These are phyloP conservation scores for Trachemys scripta DNA, from an alignment of 2,113 vertebrate genomes.

Conservation along the genomic window DNA sequence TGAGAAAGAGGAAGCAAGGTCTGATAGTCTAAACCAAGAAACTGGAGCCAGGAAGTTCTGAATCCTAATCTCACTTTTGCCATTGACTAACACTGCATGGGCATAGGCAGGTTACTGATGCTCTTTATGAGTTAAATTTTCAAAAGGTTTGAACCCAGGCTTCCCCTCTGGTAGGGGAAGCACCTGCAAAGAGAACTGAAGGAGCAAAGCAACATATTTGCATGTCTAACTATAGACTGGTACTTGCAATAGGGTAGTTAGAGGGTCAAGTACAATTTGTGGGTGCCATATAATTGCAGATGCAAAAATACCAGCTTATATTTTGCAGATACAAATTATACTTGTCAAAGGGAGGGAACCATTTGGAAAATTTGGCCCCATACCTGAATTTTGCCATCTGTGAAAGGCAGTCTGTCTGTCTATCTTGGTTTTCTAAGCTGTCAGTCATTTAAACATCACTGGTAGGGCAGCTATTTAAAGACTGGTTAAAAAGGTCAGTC, in stretches of 20 bases:
- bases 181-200: not conserved
- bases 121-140: not conserved
- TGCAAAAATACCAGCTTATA: not conserved
- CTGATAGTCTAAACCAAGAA: not conserved
- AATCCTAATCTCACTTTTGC: not conserved
- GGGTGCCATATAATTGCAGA: not conserved
- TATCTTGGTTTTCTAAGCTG: not conserved
- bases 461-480: not conserved
- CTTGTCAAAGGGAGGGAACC: not conserved
- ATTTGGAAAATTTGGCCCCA: not conserved
- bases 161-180: not conserved
- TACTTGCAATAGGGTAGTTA: not conserved
- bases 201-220: not conserved
- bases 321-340: not conserved
- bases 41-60: not conserved
- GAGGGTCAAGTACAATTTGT: not conserved
- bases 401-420: not conserved
- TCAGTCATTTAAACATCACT: not conserved
- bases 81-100: not conserved
- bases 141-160: not conserved
- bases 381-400: not conserved
- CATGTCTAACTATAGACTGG: not conserved
- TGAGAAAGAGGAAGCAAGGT: not conserved
- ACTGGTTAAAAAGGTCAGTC: not conserved
- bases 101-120: not conserved